These are phyloP conservation scores for Misgurnus anguillicaudatus DNA, from an alignment of 2,113 vertebrate genomes.

Conservation along the genomic window DNA sequence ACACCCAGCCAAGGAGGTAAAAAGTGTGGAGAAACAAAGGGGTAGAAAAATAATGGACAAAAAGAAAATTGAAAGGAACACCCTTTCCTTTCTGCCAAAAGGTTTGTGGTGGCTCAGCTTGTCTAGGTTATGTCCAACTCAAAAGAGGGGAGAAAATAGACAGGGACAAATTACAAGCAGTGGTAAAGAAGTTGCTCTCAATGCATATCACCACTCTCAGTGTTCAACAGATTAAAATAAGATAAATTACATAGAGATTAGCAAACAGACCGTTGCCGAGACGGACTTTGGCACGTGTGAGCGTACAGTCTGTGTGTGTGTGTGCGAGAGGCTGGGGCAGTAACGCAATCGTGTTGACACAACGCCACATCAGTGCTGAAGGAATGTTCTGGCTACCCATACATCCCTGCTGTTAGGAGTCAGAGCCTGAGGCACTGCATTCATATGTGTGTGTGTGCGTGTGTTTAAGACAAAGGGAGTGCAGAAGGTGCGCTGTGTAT, in stretches of 20 bases:
- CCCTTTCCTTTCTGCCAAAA: slow-evolving; percentile 34
- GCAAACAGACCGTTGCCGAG: slow-evolving; percentile 14
- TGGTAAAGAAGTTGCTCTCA: not conserved
- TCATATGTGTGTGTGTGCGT: slow-evolving; percentile 20
- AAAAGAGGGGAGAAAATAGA: not conserved
- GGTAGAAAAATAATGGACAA: too few relatives aligned
- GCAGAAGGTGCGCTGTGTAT: slow-evolving; percentile 28
- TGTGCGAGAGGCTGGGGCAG: slow-evolving; percentile 23
- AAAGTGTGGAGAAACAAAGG: slow-evolving; percentile 8
- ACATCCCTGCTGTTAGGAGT: slow-evolving; percentile 33
- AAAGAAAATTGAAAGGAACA: slow-evolving; percentile 33
- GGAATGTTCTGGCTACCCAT: slow-evolving; percentile 44
- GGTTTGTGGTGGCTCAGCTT: slow-evolving; percentile 37
- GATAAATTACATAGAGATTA: slow-evolving; percentile 9
- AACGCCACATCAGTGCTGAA: slow-evolving; percentile 50
- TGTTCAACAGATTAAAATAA: too few relatives aligned
- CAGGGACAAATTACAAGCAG: not conserved
- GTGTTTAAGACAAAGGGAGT: slow-evolving; percentile 23
- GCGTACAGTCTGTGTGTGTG: slow-evolving; percentile 8
- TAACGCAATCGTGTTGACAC: slow-evolving; percentile 48
- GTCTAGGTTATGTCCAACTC: slow-evolving; percentile 43
- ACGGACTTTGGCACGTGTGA: not conserved
- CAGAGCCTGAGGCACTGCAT: slow-evolving; percentile 4
- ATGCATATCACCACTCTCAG: not conserved
- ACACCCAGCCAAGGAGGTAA: slow-evolving; percentile 36